Conservation (phyloP, 2,113 vertebrate genomes). For the Phalacrocorax aristotelis region DNA sequence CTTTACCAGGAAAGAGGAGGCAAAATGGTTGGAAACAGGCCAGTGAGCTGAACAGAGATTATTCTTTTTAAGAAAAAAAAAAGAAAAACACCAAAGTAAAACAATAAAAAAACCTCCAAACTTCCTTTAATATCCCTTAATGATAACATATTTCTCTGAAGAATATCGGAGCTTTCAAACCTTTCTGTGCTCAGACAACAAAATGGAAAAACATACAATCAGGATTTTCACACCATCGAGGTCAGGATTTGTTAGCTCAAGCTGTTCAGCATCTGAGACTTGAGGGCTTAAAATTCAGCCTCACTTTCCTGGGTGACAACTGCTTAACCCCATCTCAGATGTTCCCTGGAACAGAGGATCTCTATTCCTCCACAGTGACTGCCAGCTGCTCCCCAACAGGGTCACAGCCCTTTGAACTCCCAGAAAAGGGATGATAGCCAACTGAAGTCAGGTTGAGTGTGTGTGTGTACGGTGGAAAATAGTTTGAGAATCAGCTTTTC, state of each 20-base stretch:
- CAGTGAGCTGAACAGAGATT: not conserved
- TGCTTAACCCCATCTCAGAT: not conserved
- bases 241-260: slow-evolving; percentile 20
- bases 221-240: not conserved
- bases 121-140: not conserved
- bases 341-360: not conserved
- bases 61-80: not conserved
- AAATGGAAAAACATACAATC: not conserved
- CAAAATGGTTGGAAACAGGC: not conserved
- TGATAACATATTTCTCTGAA: not conserved
- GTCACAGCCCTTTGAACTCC: not conserved
- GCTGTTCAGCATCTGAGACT: not conserved
- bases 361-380: not conserved
- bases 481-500: not conserved
- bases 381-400: not conserved
- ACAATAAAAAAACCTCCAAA: no score
- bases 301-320: slow-evolving; percentile 30
- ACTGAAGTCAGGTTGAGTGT: not conserved
- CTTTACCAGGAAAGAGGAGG: not conserved
- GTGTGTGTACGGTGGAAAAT: not conserved
- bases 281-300: slow-evolving; percentile 25
- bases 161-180: not conserved
- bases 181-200: not conserved
- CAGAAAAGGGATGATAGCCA: not conserved
- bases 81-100: not conserved